Evolutionary conservation across 2,113 vertebrate genomes (phyloP), one percentile per base, ranked within the genome.

Genomic region (Festucalex cinctus): DNA sequence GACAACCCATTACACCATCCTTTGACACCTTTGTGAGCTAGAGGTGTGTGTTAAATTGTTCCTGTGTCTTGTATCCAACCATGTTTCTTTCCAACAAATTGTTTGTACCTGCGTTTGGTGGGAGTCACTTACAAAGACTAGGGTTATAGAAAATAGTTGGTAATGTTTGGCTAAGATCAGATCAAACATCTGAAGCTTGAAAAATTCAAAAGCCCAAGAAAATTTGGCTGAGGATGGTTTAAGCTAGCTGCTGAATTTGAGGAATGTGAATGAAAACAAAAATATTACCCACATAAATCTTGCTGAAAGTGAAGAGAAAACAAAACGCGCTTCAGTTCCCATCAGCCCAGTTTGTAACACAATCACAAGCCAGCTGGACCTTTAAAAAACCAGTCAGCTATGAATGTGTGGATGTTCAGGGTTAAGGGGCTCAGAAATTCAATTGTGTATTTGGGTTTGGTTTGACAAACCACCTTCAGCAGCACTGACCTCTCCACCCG

Each of bases 401-500:
- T 57, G 24, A 64, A 66, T 74, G 70, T 49, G 76, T 28, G 39
- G 61, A 60, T 41, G 57, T 60, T 22, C 4, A 22, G 58, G 66
- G 61, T 61, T 68, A 48, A 73, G 71, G 76, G 75, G 54, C 73
- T 77, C 73, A 68, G 65, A 67, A 60, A 83, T 51, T 73, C 58
- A 83, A 71, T 75, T 64, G 68, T 76, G 63, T 88, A 81, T 80
- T 86, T 83, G 86, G 83, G 76, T 88, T 88, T 72, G 66, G 68
- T 77, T 81, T 76, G 54, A 81, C 64, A 80, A 12, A 81, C 57
- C 28, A 54, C 70, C 69, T 44, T 59, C 58, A 64, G 76, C 70
- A 61, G 39, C 48, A 1, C 53, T 77, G 80, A 83, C 82, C 76
- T 78, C 67, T 63, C 22, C 58, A 69, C 74, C 74, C 63, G 3